Percentiles rank a stretch among this genome's conserved stretches.
Conservation (phyloP, 2,888 invertebrate species). For the Vannuccia rotundouncinata region DNA sequence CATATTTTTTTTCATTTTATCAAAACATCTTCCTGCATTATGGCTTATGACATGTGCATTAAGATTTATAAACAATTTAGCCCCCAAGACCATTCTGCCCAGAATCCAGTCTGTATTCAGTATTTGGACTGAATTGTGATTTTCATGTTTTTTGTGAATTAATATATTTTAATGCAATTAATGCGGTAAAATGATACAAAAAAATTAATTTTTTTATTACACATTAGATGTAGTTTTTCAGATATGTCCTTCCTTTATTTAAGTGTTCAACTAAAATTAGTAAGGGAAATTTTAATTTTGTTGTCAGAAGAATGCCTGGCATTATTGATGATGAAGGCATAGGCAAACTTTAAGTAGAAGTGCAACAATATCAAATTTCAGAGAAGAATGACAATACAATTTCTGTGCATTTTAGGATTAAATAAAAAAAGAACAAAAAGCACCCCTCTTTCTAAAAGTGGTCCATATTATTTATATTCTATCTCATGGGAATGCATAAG, state of each 20-base stretch:
- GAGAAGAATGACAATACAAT: background rate
- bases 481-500: constrained; percentile 1
- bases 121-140: too few species aligned
- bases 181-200: background rate
- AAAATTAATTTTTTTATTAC: too few species aligned
- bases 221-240: too few species aligned
- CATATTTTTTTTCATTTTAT: too few species aligned
- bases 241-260: too few species aligned
- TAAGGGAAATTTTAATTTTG: background rate
- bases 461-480: background rate
- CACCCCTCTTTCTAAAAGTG: background rate
- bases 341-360: background rate
- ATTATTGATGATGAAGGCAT: background rate
- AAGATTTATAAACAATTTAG: too few species aligned
- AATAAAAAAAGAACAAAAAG: background rate
- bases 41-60: too few species aligned
- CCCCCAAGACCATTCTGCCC: too few species aligned
- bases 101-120: too few species aligned
- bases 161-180: background rate
- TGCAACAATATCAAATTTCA: background rate
- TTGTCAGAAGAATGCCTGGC: background rate
- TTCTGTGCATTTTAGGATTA: background rate
- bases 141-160: background rate
- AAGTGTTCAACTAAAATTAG: too few species aligned
- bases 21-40: too few species aligned